Base-by-base conservation (phyloP, 92 coral and sea anemone species). In the Porites rus region DNA sequence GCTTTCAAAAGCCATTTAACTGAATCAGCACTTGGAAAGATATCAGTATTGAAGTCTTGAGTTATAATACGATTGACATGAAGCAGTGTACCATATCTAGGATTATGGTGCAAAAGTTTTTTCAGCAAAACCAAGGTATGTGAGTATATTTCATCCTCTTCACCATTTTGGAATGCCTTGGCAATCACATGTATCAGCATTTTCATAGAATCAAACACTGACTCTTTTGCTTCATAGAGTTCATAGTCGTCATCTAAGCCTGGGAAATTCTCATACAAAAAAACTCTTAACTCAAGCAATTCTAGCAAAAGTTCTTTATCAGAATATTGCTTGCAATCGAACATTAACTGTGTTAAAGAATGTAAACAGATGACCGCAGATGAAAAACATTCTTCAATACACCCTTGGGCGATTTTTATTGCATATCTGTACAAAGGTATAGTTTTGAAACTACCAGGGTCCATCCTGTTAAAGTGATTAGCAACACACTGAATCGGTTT, bases 401-500 rank as follows among this genome's bases (percentile, higher is more conserved):
- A 78, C 46, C 77, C 83, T 79, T 90, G 92, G 1, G 92, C 96
- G 3, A 91, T 90, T 53, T 90, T 85, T 81, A 84, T 89, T 8
- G 94, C 94, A 73, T 88, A 94, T 75, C 84, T 88, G 92, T 92
- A 87, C 64, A 93, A 54, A 5, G n/a, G 7, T 61, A 61, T 61
- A 12, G 1, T 13, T 61, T 13, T 61, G 0, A 5, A 6, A 14
- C 88, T 25, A 17, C 87, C 79, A 50, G 90, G 88, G 64, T 54
- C 60, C 60, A 0, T 54, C 0, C 13, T 18, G 4, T 61, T 0
- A 54, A 9, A 93, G 54, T 81, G 78, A 1, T 87, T 84, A 2
- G 92, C 78, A 77, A 90, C 94, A 1, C 92, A 86, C 52, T 83
- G 81, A 24, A 93, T 91, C 16, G 94, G 90, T 9, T 90, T 90